Conservation (phyloP, 2,113 vertebrate genomes). For the crab-eating macaque (Macaca fascicularis) region DNA sequence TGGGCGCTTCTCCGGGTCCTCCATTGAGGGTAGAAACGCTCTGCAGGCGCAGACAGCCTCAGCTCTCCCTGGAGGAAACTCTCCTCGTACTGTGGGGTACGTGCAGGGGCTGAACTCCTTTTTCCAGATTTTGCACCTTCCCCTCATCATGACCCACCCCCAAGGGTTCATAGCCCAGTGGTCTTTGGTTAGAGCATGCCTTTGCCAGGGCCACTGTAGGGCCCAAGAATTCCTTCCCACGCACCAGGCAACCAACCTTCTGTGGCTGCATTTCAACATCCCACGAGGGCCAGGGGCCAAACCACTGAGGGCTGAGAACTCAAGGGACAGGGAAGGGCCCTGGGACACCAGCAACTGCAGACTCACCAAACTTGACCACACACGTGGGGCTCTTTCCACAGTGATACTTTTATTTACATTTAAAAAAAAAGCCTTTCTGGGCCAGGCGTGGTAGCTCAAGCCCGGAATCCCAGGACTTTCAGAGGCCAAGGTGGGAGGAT, state of each 20-base stretch:
- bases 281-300: background rate
- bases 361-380: background rate
- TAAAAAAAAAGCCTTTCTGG: background rate
- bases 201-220: background rate
- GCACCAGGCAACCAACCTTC: background rate
- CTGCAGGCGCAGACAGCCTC: background rate
- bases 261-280: background rate
- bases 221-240: background rate
- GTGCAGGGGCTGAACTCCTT: background rate
- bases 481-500: background rate
- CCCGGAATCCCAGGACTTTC: background rate
- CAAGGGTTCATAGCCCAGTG: fast-evolving
- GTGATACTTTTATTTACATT: background rate
- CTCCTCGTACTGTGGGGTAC: fast-evolving
- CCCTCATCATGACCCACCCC: background rate
- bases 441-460: no score
- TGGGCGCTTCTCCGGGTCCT: background rate
- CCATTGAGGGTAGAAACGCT: background rate
- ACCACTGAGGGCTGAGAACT: background rate
- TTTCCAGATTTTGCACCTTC: background rate
- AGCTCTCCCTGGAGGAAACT: background rate
- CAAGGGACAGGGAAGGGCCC: fast-evolving
- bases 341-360: background rate
- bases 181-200: background rate
- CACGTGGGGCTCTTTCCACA: background rate